A percentile compares a stretch with the other conserved stretches of the same genome.
Conservation (phyloP, 2,113 vertebrate species). For the Barbus barbus region DNA sequence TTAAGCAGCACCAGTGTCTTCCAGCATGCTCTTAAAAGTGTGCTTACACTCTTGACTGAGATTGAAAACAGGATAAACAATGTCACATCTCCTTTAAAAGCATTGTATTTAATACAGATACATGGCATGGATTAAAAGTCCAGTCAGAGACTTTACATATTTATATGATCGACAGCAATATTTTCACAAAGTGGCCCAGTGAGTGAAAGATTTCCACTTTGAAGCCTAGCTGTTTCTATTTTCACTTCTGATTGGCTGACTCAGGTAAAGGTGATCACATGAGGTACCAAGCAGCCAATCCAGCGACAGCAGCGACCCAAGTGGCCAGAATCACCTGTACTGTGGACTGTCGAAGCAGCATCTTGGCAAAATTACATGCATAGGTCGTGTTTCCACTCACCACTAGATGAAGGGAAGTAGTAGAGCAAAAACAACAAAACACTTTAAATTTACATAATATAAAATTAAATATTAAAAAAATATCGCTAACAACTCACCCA, state of each 20-base stretch:
- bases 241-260: neutral
- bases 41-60: neutral
- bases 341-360: conserved; percentile 76
- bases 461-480: neutral
- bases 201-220: neutral
- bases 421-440: neutral
- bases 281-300: conserved; percentile 86
- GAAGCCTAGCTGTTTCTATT: neutral
- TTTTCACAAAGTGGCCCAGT: neutral
- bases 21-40: neutral
- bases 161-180: neutral
- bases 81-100: neutral
- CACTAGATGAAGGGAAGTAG: conserved; percentile 56
- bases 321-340: conserved; percentile 82
- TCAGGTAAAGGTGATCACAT: conserved; percentile 74
- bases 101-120: neutral
- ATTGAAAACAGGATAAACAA: neutral
- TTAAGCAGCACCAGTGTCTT: neutral
- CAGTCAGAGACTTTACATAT: neutral
- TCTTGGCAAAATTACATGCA: conserved; percentile 68
- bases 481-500: conserved; percentile 63
- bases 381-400: conserved; percentile 73
- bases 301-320: conserved; percentile 78
- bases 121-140: neutral
- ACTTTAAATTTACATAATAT: neutral